Conservation (phyloP, 2,113 vertebrate species). For the Microtus ochrogaster region DNA sequence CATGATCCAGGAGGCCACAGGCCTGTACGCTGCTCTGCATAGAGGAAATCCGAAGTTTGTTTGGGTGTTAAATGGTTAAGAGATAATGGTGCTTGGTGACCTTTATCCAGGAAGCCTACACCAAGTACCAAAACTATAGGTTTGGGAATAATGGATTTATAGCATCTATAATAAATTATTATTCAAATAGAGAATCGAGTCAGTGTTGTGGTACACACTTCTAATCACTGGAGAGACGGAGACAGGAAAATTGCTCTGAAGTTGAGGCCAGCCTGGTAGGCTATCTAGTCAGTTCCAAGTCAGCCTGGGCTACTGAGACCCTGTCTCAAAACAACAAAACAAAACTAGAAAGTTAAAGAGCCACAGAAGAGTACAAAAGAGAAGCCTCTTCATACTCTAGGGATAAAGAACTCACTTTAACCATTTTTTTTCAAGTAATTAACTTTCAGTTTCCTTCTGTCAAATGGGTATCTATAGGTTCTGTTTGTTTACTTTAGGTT, state of each 20-base stretch:
- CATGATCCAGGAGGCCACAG: neutral
- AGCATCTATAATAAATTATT: neutral
- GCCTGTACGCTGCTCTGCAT: neutral
- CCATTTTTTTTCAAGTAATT: neutral
- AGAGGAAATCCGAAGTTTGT: neutral
- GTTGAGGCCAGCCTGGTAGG: neutral
- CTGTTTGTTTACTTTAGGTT: slow-evolving; percentile 25
- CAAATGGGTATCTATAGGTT: neutral
- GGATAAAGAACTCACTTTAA: neutral
- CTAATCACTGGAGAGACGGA: neutral
- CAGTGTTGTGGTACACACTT: neutral
- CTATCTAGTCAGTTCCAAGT: neutral
- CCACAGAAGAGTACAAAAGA: neutral
- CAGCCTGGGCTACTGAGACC: neutral
- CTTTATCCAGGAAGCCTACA: neutral
- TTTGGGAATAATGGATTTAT: neutral
- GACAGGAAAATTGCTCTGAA: neutral
- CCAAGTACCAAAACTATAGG: neutral
- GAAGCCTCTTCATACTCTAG: neutral
- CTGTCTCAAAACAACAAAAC: neutral
- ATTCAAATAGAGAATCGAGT: neutral
- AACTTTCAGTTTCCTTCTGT: neutral
- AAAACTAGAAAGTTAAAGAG: neutral
- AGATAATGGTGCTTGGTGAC: neutral
- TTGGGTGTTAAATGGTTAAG: neutral